Evolutionary conservation across 1,140 invertebrate species (phyloP).

Genomic region (Galleria mellonella): DNA sequence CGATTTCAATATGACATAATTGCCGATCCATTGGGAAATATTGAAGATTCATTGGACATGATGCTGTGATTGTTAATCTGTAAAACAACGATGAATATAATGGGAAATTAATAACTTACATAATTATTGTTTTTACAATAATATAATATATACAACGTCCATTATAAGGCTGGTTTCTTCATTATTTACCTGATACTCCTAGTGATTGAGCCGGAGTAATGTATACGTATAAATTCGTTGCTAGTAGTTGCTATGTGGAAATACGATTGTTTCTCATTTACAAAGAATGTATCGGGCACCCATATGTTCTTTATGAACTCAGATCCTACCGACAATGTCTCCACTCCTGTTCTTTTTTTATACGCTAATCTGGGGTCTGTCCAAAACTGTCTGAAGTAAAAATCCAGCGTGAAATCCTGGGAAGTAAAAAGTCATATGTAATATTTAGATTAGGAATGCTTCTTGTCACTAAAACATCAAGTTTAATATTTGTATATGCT

Average conservation of each 20-base stretch:
- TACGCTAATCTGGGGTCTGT: conserved; percentile 95
- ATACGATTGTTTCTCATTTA: conserved; percentile 98
- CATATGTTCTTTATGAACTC: conserved; percentile 98
- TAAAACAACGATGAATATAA: conserved; percentile 37
- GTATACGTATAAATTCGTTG: conserved; percentile 98
- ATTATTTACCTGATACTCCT: conserved; percentile 93
- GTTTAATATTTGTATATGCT: no score
- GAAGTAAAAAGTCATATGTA: conserved; percentile 8
- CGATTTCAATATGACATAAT: conserved; percentile 97
- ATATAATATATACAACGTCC: neutral
- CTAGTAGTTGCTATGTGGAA: conserved; percentile 98
- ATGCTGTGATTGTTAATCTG: conserved; percentile 97
- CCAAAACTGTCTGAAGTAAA: conserved; percentile 99
- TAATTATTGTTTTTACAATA: no score
- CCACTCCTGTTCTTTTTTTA: conserved; percentile 88
- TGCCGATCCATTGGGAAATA: conserved; percentile 99
- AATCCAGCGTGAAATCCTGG: conserved; percentile 98
- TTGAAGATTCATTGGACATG: conserved; percentile 97
- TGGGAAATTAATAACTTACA: no score
- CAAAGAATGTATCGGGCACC: conserved; percentile 99
- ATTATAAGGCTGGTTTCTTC: neutral
- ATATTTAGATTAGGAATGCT: neutral
- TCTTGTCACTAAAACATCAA: neutral
- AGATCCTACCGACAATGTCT: conserved; percentile 92
- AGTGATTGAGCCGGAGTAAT: conserved; percentile 95